These are phyloP conservation scores for Tinamus guttatus DNA, from an alignment of 2,113 vertebrate species.

Conservation along the genomic window DNA sequence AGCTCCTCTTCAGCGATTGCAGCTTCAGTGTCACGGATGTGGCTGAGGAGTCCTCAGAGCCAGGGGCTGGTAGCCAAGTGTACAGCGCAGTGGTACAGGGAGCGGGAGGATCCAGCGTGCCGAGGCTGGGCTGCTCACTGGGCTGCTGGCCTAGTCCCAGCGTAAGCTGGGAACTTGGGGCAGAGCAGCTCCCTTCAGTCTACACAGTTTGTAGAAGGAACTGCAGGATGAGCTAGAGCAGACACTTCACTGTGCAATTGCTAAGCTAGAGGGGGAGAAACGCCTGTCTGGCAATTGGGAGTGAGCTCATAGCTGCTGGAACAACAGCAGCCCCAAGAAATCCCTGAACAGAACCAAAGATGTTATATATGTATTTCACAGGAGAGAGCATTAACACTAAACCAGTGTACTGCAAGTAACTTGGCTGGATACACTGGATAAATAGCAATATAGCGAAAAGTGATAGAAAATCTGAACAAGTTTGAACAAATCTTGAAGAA, in stretches of 20 bases:
- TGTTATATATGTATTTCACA: background rate
- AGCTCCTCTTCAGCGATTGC: background rate
- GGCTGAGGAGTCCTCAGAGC: background rate
- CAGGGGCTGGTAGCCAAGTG: background rate
- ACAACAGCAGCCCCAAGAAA: background rate
- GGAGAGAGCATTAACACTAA: background rate
- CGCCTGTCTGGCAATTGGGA: background rate
- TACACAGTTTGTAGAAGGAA: background rate
- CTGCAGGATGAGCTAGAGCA: background rate
- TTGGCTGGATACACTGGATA: background rate
- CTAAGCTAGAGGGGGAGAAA: background rate
- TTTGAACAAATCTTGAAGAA: background rate
- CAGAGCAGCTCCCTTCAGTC: background rate
- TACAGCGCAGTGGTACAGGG: background rate
- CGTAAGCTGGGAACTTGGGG: background rate
- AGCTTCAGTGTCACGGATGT: background rate
- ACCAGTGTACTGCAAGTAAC: background rate
- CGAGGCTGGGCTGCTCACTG: background rate
- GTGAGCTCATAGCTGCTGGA: background rate
- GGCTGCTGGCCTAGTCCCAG: background rate
- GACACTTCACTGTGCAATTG: background rate
- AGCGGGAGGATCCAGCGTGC: background rate
- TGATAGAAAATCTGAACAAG: background rate
- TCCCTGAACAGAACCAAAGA: background rate
- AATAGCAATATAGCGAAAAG: background rate